These are phyloP conservation scores for Drosophila ambigua DNA, from an alignment of 1,140 invertebrate species.

Conservation along the genomic window DNA sequence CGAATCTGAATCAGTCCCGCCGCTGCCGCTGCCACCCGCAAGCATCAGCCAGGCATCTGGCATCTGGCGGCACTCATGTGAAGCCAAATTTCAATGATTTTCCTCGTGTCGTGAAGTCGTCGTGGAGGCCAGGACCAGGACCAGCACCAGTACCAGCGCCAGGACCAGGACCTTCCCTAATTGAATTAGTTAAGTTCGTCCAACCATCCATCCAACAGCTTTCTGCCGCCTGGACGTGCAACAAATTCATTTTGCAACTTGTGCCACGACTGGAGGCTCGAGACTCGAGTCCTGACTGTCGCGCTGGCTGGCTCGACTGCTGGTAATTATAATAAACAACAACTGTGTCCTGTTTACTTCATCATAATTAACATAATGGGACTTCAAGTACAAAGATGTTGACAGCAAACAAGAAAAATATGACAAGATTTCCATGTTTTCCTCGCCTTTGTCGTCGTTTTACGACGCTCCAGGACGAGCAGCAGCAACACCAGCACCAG, in stretches of 20 bases:
- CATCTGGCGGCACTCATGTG: neutral
- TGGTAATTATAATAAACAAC: constrained; percentile 83
- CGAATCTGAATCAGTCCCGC: constrained; percentile 4
- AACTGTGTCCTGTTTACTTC: constrained; percentile 82
- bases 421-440: constrained; percentile 81
- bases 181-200: constrained; percentile 53
- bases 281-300: constrained; percentile 4
- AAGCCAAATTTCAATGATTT: constrained; percentile 11
- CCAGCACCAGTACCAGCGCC: neutral
- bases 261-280: constrained; percentile 18
- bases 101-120: too few species aligned
- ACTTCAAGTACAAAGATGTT: constrained; percentile 82
- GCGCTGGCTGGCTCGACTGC: constrained; percentile 60
- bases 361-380: constrained; percentile 82
- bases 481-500: constrained; percentile 1
- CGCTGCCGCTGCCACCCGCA: neutral
- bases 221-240: constrained; percentile 40
- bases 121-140: too few species aligned
- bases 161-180: constrained; percentile 20
- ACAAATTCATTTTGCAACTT: constrained; percentile 71
- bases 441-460: constrained; percentile 46
- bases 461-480: constrained; percentile 47
- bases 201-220: neutral
- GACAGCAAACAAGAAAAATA: constrained; percentile 82
- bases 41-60: constrained; percentile 1